A percentile compares a stretch with the other conserved stretches of the same genome.
These are phyloP conservation scores for Neoaliturus tenellus DNA, from an alignment of 2,888 invertebrate genomes.

Conservation along the genomic window DNA sequence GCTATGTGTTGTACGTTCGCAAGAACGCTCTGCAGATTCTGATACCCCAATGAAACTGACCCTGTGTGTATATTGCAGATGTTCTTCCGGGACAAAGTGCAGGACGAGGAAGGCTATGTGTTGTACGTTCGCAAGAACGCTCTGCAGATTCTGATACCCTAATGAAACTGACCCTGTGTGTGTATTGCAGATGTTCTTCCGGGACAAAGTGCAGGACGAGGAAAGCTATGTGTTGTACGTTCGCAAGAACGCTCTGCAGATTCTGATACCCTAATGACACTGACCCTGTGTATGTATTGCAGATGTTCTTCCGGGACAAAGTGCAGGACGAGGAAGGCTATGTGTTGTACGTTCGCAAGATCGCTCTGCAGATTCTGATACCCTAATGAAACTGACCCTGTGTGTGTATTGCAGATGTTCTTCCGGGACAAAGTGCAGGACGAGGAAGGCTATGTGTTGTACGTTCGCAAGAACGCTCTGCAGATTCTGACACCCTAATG, in stretches of 20 bases:
- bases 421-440: constrained; percentile 87
- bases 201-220: constrained; percentile 86
- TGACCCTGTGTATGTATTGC: constrained; percentile 69
- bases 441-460: constrained; percentile 91
- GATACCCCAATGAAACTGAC: too few relatives aligned
- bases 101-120: constrained; percentile 91
- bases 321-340: constrained; percentile 90
- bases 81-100: constrained; percentile 87
- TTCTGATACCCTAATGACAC: constrained; percentile 96
- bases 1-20: constrained; percentile 92
- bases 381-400: too few relatives aligned
- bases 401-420: constrained; percentile 81
- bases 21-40: constrained; percentile 97
- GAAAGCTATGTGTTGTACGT: constrained; percentile 93
- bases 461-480: constrained; percentile 96
- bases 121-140: constrained; percentile 97
- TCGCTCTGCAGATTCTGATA: constrained; percentile 96
- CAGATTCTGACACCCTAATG: constrained; percentile 97
- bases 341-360: constrained; percentile 93
- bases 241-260: constrained; percentile 95
- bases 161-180: too few relatives aligned
- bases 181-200: constrained; percentile 84
- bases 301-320: constrained; percentile 89
- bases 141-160: constrained; percentile 94
- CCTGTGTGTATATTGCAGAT: constrained; percentile 78